Evolutionary conservation across 2,113 vertebrate genomes (phyloP), one percentile per base, ranked within the genome.

Genomic region (Pteronura brasiliensis): DNA sequence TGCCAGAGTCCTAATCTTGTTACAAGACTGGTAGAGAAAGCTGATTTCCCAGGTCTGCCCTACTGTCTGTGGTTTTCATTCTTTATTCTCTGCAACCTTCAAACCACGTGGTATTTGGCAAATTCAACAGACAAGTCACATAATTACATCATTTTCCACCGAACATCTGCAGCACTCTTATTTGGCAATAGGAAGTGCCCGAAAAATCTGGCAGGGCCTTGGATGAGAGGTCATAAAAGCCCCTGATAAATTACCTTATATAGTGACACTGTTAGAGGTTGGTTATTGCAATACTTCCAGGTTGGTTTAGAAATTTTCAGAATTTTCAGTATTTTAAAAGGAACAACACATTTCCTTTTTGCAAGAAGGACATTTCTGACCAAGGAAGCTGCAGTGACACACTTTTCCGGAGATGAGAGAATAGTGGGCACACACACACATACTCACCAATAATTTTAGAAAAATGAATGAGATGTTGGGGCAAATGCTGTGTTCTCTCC

Each of bases 381-480:
- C 3, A 69, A 98, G 97, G 98, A 98, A 99, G 79, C 83, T 65
- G 2, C 52, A 4, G 4, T 94, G 97, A 98, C 96, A 97, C 8
- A 65, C 82, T 95, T 94, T 98, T 97, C 98, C 82, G 86, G 96
- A 95, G 92, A 92, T 93, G 96, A 79, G 96, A 98, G 84, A 93
- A 96, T 69, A 76, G 82, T 7, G 7, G 27, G 74, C 65, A 14
- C 81, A 39, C 69, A 52, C 65, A 57, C 57, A 15, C 57, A 25
- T 0, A 18, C 2, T 81, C 27, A 36, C 20, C 4, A 79, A 14
- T 11, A 87, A 86, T 89, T 93, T 87, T 39, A 59, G 52, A 49
- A 94, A 95, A 88, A 52, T 52, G 65, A 85, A 55, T 52, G 29
- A 79, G 44, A 15, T 49, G 17, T 81, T 92, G 90, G 59, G 69